phyloP scores from a whole-genome alignment of 1,140 invertebrate species.

The Portunus trituberculatus region DNA sequence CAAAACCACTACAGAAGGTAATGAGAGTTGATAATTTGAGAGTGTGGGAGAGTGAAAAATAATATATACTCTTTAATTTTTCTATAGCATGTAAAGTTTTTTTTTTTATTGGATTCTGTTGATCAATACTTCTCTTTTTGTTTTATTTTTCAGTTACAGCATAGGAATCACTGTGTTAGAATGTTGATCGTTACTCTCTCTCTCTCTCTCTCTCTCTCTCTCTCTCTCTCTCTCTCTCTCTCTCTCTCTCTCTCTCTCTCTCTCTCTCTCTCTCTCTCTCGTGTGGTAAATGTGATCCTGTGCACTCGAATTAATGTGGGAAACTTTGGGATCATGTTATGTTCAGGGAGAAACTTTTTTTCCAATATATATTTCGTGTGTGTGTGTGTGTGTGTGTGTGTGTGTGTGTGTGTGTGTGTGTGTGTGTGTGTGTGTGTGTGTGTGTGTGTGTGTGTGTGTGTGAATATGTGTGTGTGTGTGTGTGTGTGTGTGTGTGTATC shows the following conservation, averaged over 20 bases:
- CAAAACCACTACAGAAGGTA: neutral
- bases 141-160: too few relatives aligned
- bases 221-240: too few relatives aligned
- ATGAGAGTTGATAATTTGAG: neutral
- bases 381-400: neutral
- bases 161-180: too few relatives aligned
- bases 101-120: too few relatives aligned
- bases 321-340: neutral
- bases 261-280: neutral
- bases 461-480: neutral
- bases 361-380: neutral
- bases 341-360: neutral
- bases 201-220: too few relatives aligned
- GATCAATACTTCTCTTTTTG: too few relatives aligned
- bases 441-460: neutral
- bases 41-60: too few relatives aligned
- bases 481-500: neutral
- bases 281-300: neutral
- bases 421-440: neutral
- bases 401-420: neutral
- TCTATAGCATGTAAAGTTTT: too few relatives aligned
- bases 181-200: too few relatives aligned
- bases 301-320: slow-evolving; percentile 1
- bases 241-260: too few relatives aligned
- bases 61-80: too few relatives aligned